These are phyloP conservation scores for Drosophila affinis DNA, from an alignment of 2,888 invertebrate species.

Conservation along the genomic window DNA sequence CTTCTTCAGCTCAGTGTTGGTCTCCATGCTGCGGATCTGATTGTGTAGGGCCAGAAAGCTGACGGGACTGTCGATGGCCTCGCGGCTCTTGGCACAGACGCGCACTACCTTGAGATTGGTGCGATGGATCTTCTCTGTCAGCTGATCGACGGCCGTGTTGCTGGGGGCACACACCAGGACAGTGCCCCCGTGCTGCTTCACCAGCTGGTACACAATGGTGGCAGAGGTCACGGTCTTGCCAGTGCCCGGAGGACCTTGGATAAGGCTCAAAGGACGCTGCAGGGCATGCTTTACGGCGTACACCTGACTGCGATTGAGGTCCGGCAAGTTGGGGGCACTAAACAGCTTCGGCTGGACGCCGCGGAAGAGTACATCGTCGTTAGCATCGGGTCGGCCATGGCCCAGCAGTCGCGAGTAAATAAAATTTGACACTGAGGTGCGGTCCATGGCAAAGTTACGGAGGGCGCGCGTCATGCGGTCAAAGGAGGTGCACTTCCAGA, in stretches of 20 bases:
- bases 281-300: conserved; percentile 99
- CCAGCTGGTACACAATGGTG: conserved; percentile 98
- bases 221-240: conserved; percentile 99
- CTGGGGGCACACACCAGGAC: conserved; percentile 99
- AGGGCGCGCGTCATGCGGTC: conserved; percentile 98
- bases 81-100: conserved; percentile 98
- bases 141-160: conserved; percentile 99
- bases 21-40: conserved; percentile 97
- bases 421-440: conserved; percentile 97
- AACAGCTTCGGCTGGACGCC: conserved; percentile 96
- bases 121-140: conserved; percentile 99
- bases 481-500: conserved; percentile 99
- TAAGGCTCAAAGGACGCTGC: conserved; percentile 96
- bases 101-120: conserved; percentile 97
- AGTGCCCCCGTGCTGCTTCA: conserved; percentile 96
- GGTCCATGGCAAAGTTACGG: conserved; percentile 97
- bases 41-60: conserved; percentile 98
- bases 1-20: conserved; percentile 96
- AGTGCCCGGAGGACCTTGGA: conserved; percentile 95
- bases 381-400: conserved; percentile 96
- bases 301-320: conserved; percentile 98
- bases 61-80: conserved; percentile 98
- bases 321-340: conserved; percentile 98
- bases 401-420: conserved; percentile 98
- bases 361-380: conserved; percentile 96